Conservation (phyloP, 1,140 invertebrate species). For the Trichonephila clavipes region DNA sequence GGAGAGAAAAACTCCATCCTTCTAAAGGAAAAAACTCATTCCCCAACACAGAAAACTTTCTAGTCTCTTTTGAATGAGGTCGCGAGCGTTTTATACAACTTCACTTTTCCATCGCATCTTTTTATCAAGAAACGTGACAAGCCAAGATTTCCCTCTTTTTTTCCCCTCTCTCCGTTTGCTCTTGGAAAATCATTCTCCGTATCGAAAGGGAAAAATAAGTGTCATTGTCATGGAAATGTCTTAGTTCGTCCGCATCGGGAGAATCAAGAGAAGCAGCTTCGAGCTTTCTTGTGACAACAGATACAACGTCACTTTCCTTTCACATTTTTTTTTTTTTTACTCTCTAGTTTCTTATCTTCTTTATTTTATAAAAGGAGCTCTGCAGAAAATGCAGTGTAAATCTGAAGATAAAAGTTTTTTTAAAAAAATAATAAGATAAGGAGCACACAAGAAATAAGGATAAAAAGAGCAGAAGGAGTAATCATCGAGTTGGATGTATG, state of each 20-base stretch:
- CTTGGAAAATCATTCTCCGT: neutral
- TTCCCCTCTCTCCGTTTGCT: too few species aligned
- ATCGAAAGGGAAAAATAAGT: conserved; percentile 24
- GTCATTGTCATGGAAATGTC: conserved; percentile 55
- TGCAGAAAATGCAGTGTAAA: conserved; percentile 7
- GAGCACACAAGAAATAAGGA: neutral
- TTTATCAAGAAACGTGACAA: conserved; percentile 31
- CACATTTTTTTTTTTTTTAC: neutral
- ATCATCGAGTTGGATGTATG: neutral
- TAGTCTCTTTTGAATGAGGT: neutral
- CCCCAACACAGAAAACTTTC: neutral
- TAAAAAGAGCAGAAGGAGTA: neutral
- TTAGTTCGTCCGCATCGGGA: neutral
- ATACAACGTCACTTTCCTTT: neutral
- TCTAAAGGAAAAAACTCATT: neutral
- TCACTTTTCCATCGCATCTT: conserved; percentile 17
- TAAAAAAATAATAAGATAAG: neutral
- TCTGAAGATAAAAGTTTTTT: neutral
- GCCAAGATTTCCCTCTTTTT: neutral
- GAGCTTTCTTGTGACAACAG: neutral
- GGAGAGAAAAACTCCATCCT: neutral
- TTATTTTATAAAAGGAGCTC: neutral
- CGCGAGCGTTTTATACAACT: conserved; percentile 18
- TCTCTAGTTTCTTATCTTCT: neutral
- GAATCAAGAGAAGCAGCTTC: neutral